Conservation (phyloP, 2,888 invertebrate species). For the Ormia ochracea region DNA sequence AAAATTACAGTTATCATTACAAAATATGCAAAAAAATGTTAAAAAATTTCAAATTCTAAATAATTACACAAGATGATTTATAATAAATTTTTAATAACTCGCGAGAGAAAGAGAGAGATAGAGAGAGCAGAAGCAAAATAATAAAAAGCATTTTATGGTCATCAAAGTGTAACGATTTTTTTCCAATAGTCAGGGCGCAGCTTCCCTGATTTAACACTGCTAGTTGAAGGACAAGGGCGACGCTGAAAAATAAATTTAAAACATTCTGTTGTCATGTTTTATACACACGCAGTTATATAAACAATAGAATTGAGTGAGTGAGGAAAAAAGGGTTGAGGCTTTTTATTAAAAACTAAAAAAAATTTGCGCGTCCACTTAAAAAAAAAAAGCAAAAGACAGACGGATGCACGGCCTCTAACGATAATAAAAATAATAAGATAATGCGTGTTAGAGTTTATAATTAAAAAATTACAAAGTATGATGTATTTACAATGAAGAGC, state of each 20-base stretch:
- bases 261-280: conserved; percentile 29
- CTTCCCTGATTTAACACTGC: conserved; percentile 45
- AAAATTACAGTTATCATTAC: no score
- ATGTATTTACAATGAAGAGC: not conserved
- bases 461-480: conserved; percentile 46
- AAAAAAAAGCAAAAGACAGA: not conserved
- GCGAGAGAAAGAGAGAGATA: conserved; percentile 5
- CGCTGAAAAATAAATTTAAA: conserved; percentile 50
- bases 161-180: conserved; percentile 43
- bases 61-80: no score
- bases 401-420: not conserved
- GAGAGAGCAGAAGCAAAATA: not conserved
- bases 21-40: no score
- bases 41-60: no score
- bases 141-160: conserved; percentile 33
- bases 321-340: conserved; percentile 51
- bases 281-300: not conserved
- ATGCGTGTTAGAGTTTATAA: conserved; percentile 53
- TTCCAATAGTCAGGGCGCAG: conserved; percentile 17
- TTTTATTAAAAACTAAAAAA: conserved; percentile 9
- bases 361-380: conserved; percentile 53
- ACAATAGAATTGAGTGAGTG: not conserved
- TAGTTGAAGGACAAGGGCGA: conserved; percentile 46
- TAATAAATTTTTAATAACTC: not conserved
- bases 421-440: conserved; percentile 34